Evolutionary conservation across 2,888 invertebrate genomes (phyloP), one percentile per base, ranked within the genome.

Genomic region (Actias luna): DNA sequence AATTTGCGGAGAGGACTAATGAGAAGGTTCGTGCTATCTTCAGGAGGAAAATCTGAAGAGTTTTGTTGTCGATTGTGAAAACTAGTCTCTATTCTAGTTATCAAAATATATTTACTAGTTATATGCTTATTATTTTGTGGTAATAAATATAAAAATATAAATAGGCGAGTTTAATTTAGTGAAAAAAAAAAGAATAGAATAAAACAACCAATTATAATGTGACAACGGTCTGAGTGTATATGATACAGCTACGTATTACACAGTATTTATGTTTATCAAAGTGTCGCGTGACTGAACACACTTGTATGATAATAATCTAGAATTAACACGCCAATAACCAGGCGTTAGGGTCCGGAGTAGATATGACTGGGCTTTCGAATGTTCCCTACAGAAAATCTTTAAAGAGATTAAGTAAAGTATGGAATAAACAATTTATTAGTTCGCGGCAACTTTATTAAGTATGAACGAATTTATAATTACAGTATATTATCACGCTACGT

Each of bases 271-370:
- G 42, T 42, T 35, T 52, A 62, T 65, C 46, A 31, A 71, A 66
- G 70, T 59, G 72, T 76, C 64, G 80, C 80, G 78, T 80, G 80
- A 71, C 75, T 70, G 65, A 65, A 63, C 59, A 64, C 68, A 66
- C 74, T 70, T 67, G 72, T 70, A 74, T 76, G 77, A 77, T 80
- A 80, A 79, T 75, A 70, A 67, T 67, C 64, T 73, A 68, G 76
- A 80, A 80, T 79, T 80, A 80, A 74, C 78, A 73, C 74, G 61
- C 63, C 63, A 65, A 64, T 66, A 68, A 67, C 64, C 29, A 62
- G 57, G 46, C 46, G 46, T 50, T 25, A 50, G 46, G 46, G 46
- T 10, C 25, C 46, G 7, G 46, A 50, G 25, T 50, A 50, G 10
- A 12, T 50, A 50, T 25, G 46, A 25, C 4, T 25, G 12, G 46